Evolutionary conservation across 1,140 invertebrate genomes (phyloP).

Genomic region (Drosophila gunungcola): DNA sequence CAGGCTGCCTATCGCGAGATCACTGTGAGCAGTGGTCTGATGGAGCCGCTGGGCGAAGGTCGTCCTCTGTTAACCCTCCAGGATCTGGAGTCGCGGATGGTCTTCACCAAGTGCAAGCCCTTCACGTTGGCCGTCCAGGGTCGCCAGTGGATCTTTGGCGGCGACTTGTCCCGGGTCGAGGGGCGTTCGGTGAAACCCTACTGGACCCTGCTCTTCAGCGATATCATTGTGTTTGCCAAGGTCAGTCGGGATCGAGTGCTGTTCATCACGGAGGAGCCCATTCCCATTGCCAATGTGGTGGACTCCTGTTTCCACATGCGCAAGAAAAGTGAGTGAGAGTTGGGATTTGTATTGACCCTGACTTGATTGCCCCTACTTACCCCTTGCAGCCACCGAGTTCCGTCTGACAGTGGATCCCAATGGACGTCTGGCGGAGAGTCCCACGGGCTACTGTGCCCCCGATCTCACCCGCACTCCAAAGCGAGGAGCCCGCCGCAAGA

Average conservation of each 20-base stretch:
- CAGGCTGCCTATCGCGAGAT: slow-evolving; percentile 91
- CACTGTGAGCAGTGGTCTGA: slow-evolving; percentile 91
- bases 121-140: slow-evolving; percentile 92
- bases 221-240: slow-evolving; percentile 93
- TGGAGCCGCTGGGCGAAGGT: slow-evolving; percentile 93
- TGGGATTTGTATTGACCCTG: too few species aligned
- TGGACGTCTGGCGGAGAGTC: slow-evolving; percentile 87
- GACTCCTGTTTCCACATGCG: slow-evolving; percentile 93
- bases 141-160: slow-evolving; percentile 94
- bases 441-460: slow-evolving; percentile 88
- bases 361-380: neutral
- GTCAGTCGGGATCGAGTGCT: slow-evolving; percentile 93
- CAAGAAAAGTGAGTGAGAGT: slow-evolving; percentile 88
- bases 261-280: slow-evolving; percentile 94
- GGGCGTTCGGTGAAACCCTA: slow-evolving; percentile 91
- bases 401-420: slow-evolving; percentile 88
- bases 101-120: slow-evolving; percentile 94
- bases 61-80: slow-evolving; percentile 91
- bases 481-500: slow-evolving; percentile 88
- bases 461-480: slow-evolving; percentile 86
- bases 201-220: slow-evolving; percentile 93
- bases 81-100: slow-evolving; percentile 92
- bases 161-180: slow-evolving; percentile 92
- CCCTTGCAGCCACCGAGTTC: slow-evolving; percentile 88
- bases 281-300: slow-evolving; percentile 90